Base-by-base conservation (phyloP, 2,113 vertebrate species). In the Nothocercus nigrocapillus region DNA sequence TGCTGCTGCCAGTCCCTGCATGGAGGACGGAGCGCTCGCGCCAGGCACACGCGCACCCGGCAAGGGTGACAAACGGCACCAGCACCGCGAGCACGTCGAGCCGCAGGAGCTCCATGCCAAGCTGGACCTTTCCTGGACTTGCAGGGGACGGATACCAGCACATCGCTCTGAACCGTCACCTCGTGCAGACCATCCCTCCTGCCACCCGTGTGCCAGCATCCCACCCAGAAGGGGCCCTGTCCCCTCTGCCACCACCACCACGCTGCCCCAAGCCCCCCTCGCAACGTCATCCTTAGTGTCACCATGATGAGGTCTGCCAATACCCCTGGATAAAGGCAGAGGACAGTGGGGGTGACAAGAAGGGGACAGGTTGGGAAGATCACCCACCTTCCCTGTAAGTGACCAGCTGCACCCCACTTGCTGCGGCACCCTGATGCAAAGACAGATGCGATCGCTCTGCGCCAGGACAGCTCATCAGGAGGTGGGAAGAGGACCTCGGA, bases 281-380 rank as follows among this genome's bases (percentile, higher is more conserved):
- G 32, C 14, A 13, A 4, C 30, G 30, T 51, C 59, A 4, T 22
- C 40, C 30, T 5, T 4, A 7, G 5, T 22, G 20, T 51, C 62
- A 16, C 58, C 30, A 38, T 18, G 2, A 7, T 32, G 2, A n/a
- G 27, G 8, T n/a, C 63, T 27, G 4, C 16, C 44, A 45, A 9
- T 61, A 34, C 3, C 68, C 68, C 9, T 16, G 59, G 45, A 42
- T 49, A 9, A 49, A 4, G 13, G 0, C 21, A 2, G 5, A 13
- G 36, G 32, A 32, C 11, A 51, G 9, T 20, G 13, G 0, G 2
- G 44, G 58, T 2, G 2, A 3, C 9, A 4, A 8, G 30, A n/a
- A 19, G 3, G 27, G n/a, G 2, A 5, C 1, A 5, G 8, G 4
- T 1, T 14, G 27, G 40, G 56, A 38, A 7, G 5, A 44, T 70